These are phyloP conservation scores for Numenius arquata DNA, from an alignment of 2,113 vertebrate genomes.

Conservation along the genomic window DNA sequence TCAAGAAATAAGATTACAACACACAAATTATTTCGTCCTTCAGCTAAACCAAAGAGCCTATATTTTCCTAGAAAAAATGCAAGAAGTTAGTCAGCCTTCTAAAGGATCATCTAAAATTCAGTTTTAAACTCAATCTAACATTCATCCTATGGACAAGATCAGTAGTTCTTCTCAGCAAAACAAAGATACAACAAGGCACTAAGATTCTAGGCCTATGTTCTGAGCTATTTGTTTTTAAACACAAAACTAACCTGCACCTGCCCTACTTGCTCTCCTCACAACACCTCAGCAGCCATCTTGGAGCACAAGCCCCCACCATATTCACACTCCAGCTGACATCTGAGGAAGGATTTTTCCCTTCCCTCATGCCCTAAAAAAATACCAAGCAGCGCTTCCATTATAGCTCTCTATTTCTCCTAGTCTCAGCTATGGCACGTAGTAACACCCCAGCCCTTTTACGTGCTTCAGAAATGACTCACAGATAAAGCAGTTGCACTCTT, in stretches of 20 bases:
- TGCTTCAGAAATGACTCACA: not conserved
- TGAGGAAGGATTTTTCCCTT: fast-evolving
- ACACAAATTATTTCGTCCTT: not conserved
- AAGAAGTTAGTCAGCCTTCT: not conserved
- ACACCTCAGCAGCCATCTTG: not conserved
- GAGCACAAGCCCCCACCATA: fast-evolving
- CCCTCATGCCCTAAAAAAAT: fast-evolving
- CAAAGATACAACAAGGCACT: not conserved
- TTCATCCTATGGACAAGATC: fast-evolving
- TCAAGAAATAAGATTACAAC: not conserved
- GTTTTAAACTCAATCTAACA: not conserved
- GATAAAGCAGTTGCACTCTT: not conserved
- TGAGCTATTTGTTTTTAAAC: not conserved
- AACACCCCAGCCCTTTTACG: not conserved
- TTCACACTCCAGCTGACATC: too few species aligned
- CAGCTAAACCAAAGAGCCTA: not conserved
- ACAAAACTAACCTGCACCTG: not conserved
- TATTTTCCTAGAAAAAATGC: not conserved
- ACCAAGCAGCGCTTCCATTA: fast-evolving
- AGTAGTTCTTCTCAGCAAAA: not conserved
- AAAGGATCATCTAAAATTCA: not conserved
- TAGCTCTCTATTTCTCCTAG: not conserved
- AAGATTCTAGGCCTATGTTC: not conserved
- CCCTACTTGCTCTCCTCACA: not conserved
- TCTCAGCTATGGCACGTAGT: not conserved